Base-by-base conservation (phyloP, 2,113 vertebrate genomes). In the Acanthisitta chloris region DNA sequence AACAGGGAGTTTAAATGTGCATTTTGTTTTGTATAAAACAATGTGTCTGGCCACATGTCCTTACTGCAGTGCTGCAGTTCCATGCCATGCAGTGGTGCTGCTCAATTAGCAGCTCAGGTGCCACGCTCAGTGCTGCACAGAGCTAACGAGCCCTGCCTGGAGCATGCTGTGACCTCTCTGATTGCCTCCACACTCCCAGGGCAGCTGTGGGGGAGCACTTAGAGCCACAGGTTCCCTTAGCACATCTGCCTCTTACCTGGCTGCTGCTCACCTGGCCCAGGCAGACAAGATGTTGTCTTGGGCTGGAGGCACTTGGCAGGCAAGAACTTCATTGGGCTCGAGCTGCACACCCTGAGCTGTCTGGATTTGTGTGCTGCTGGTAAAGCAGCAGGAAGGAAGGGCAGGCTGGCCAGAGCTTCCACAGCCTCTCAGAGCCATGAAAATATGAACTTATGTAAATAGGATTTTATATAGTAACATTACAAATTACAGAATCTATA, bases 331-430 rank as follows among this genome's bases (percentile, higher is more conserved):
- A 26, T 17, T 24, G 71, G 72, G 26, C 38, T 70, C 54, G 1
- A 5, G 26, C 34, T 34, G 70, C 62, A 5, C 14, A 5, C 19
- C 12, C 7, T 15, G 46, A 10, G 24, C 46, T 38, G 72, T 77
- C 34, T 2, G 1, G 0, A 0, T 3, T n/a, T 20, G 10, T 4
- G 42, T 5, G 54, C 4, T 3, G 17, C 3, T 3, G 8, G 6
- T 51, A 19, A 55, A 59, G 61, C 0, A 2, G 45, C 69, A 71
- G 58, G 52, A 36, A 46, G 43, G 57, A n/a, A 57, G 64, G 28
- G 31, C 61, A 42, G 10, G 6, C 62, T 38, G 87, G 61, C 42
- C 85, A 26, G 25, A 62, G 58, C 67, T 45, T 15, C 33, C 1
- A 0, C 0, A 4, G 45, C 86, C 69, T 13, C 21, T 8, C 65